Conservation (phyloP, 2,113 vertebrate genomes). For the Acrocephalus kingi region DNA sequence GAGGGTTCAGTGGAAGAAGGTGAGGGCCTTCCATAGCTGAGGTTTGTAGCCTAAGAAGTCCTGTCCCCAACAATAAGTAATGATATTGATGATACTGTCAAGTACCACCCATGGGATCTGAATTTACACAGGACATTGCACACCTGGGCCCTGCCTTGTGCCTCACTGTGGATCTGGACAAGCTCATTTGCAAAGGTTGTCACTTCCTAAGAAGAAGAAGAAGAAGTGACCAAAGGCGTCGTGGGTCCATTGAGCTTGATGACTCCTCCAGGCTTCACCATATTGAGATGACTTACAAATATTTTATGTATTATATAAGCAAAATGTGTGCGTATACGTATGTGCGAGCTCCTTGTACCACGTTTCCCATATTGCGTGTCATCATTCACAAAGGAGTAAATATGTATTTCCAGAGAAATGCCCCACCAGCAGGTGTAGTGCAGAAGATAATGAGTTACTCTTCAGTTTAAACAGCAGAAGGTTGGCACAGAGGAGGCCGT, state of each 20-base stretch:
- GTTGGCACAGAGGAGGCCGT: background rate
- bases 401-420: background rate
- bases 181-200: background rate
- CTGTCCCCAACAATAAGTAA: accelerated
- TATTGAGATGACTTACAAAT: background rate
- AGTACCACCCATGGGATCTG: accelerated
- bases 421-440: background rate
- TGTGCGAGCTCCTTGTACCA: background rate
- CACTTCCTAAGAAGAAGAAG: background rate
- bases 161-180: background rate
- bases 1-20: background rate
- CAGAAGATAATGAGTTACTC: background rate
- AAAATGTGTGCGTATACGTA: accelerated
- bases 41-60: background rate
- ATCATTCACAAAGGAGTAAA: background rate
- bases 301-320: background rate
- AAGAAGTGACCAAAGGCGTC: accelerated
- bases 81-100: background rate
- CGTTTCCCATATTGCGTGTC: background rate
- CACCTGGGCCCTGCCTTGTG: accelerated
- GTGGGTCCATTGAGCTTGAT: accelerated
- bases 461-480: background rate
- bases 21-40: background rate
- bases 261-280: background rate
- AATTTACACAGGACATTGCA: background rate